phyloP scores from a whole-genome alignment of 2,113 vertebrate species.

The Dascyllus trimaculatus region DNA sequence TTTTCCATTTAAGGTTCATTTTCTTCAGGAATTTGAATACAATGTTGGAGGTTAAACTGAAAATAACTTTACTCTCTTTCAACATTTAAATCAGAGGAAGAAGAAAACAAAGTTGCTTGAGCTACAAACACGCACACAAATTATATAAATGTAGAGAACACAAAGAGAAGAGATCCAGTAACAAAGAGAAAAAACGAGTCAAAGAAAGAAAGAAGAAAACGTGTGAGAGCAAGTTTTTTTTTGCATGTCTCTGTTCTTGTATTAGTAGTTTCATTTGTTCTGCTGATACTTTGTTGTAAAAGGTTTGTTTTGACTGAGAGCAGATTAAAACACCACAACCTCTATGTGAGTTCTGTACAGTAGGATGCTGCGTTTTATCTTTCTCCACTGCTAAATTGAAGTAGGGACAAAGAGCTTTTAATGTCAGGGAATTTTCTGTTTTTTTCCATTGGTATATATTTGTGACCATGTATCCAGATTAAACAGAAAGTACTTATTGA shows the following conservation, averaged over 20 bases:
- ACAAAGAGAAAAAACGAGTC: background rate
- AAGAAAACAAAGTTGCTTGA: constrained; percentile 43
- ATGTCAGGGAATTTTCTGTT: no score
- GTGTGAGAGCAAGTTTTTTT: background rate
- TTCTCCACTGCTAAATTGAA: no score
- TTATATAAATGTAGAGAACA: background rate
- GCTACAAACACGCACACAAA: constrained; percentile 13
- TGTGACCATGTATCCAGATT: background rate
- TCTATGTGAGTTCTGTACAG: no score
- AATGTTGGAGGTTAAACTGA: constrained; percentile 10
- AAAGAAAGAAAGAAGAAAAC: constrained; percentile 10
- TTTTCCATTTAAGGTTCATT: background rate
- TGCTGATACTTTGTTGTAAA: no score
- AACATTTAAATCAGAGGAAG: constrained; percentile 31
- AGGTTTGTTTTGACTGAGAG: no score
- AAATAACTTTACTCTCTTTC: constrained; percentile 67
- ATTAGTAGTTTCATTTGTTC: background rate
- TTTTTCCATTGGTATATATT: background rate
- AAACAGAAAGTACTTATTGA: background rate
- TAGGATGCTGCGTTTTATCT: no score
- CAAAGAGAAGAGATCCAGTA: background rate
- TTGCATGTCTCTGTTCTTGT: background rate
- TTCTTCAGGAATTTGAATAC: background rate
- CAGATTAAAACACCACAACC: no score
- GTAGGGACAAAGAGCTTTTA: no score